phyloP scores from a whole-genome alignment of 2,113 vertebrate species.

The Progne subis region DNA sequence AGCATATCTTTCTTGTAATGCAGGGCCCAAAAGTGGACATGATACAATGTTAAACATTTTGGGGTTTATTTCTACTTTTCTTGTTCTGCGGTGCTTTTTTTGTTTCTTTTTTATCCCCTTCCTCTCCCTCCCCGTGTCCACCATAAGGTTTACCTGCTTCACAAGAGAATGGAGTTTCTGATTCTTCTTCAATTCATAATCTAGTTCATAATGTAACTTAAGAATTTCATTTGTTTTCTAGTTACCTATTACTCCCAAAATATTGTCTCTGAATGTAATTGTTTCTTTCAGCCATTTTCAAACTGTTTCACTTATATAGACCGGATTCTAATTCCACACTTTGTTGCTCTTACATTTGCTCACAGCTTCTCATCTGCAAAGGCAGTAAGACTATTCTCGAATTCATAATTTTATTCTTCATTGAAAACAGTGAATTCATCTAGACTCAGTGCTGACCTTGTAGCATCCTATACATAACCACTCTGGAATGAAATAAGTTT shows the following conservation, averaged over 20 bases:
- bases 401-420: neutral
- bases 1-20: neutral
- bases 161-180: neutral
- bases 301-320: neutral
- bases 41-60: neutral
- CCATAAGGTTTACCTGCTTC: neutral
- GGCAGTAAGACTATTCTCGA: neutral
- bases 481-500: neutral
- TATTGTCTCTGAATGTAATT: neutral
- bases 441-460: neutral
- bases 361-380: neutral
- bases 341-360: neutral
- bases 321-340: neutral
- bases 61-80: accelerated
- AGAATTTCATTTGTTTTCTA: neutral
- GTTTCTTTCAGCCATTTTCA: neutral
- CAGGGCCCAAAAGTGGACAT: neutral
- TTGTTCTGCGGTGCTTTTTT: neutral
- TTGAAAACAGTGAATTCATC: neutral
- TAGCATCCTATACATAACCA: neutral
- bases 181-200: neutral
- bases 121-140: accelerated
- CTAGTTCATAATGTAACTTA: neutral
- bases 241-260: neutral
- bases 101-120: neutral